Evolutionary conservation across 2,888 invertebrate species (phyloP).

Genomic region (Leptogaster cylindrica): DNA sequence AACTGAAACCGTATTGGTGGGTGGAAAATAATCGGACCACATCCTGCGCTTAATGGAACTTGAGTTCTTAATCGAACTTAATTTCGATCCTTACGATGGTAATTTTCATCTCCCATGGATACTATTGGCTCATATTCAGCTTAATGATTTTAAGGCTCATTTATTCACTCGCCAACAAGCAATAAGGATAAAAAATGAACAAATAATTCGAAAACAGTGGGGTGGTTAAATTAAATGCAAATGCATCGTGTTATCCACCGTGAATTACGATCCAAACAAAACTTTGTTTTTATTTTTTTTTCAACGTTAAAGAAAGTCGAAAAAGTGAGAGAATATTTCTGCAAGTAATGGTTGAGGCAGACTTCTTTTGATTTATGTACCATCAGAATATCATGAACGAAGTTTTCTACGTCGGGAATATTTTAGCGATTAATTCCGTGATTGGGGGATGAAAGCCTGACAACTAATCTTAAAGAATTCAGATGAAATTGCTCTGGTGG

Average conservation of each 20-base stretch:
- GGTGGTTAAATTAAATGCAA: conserved; percentile 24
- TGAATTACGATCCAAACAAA: conserved; percentile 26
- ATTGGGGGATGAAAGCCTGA: too few species aligned
- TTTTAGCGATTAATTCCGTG: conserved; percentile 23
- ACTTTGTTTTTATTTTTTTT: too few species aligned
- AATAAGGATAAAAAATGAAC: background rate
- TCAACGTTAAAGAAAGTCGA: conserved; percentile 15
- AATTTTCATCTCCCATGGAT: conserved; percentile 13
- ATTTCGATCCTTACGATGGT: background rate
- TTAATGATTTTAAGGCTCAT: conserved; percentile 19
- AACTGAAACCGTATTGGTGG: background rate
- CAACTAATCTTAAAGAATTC: too few species aligned
- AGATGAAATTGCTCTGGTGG: too few species aligned
- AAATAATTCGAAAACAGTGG: conserved; percentile 29
- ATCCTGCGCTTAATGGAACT: conserved; percentile 20
- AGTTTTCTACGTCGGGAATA: conserved; percentile 22
- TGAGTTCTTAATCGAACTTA: conserved; percentile 17
- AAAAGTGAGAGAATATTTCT: conserved; percentile 26
- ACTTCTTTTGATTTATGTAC: conserved; percentile 34
- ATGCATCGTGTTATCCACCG: conserved; percentile 31
- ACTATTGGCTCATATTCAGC: background rate
- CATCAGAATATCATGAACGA: conserved; percentile 24
- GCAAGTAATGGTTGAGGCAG: conserved; percentile 37
- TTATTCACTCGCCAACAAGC: background rate
- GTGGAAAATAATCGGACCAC: conserved; percentile 17